These are phyloP conservation scores for Amyelois transitella DNA, from an alignment of 1,140 invertebrate genomes.

Conservation along the genomic window DNA sequence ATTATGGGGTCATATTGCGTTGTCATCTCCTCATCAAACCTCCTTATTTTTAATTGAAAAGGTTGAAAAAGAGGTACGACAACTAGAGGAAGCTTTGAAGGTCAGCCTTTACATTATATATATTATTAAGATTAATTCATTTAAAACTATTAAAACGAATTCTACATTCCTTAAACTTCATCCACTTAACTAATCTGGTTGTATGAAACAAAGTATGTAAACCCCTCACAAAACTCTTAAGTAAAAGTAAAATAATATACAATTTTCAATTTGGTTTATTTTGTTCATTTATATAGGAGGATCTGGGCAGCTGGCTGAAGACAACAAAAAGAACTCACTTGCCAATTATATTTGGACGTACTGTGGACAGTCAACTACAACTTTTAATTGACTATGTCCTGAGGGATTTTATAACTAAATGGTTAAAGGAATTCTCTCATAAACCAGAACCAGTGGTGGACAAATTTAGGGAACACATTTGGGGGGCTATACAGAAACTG, in stretches of 20 bases:
- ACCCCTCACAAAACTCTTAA: no score
- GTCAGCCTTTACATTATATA: conserved; percentile 22
- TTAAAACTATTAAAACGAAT: no score
- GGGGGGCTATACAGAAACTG: conserved; percentile 83
- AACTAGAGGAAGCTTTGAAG: conserved; percentile 52
- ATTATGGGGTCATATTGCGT: conserved; percentile 62
- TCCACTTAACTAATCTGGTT: no score
- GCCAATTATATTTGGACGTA: conserved; percentile 84
- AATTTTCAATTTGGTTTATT: no score
- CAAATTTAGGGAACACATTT: conserved; percentile 86
- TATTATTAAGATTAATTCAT: not conserved
- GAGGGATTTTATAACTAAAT: conserved; percentile 85
- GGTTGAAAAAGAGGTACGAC: conserved; percentile 60
- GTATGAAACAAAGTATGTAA: no score
- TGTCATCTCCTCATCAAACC: conserved; percentile 69
- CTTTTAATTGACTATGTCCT: conserved; percentile 87
- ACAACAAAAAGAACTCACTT: conserved; percentile 72
- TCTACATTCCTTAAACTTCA: no score
- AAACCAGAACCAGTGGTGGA: conserved; percentile 77
- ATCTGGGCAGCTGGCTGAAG: conserved; percentile 49
- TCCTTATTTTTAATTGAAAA: conserved; percentile 60
- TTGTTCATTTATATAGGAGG: conserved; percentile 38
- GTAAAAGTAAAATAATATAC: not conserved
- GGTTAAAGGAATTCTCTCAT: conserved; percentile 81
- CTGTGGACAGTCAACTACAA: conserved; percentile 88